Conservation (phyloP, 2,113 vertebrate species). For the Pachypanchax playfairii region DNA sequence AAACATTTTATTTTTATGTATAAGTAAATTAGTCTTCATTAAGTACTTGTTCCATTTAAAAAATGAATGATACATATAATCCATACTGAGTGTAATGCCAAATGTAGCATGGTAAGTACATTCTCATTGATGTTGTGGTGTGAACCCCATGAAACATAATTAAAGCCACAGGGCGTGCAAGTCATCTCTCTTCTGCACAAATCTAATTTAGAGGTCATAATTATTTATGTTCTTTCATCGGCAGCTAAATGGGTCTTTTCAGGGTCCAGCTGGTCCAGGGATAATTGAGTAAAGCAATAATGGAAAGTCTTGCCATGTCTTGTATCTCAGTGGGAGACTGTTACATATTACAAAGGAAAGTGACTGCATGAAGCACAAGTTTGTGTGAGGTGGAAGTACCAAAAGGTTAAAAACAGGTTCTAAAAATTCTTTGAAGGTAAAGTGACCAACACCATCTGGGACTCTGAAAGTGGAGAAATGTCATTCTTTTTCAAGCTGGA, state of each 20-base stretch:
- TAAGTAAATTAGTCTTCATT: conserved; percentile 45
- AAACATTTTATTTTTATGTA: background rate
- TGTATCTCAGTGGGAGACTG: background rate
- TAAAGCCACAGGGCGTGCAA: conserved; percentile 38
- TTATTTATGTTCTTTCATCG: conserved; percentile 29
- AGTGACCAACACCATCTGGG: too few relatives aligned
- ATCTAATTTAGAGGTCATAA: conserved; percentile 54
- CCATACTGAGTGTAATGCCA: conserved; percentile 29
- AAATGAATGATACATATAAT: conserved; percentile 43
- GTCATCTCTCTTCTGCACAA: conserved; percentile 39
- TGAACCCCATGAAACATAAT: conserved; percentile 45
- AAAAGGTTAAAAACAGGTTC: background rate
- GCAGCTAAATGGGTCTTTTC: conserved; percentile 38
- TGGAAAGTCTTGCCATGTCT: conserved; percentile 8
- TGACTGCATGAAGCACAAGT: background rate
- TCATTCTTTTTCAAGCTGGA: background rate
- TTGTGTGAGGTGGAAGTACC: background rate
- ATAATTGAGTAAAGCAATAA: conserved; percentile 17
- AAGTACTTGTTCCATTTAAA: conserved; percentile 36
- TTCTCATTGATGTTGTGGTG: conserved; percentile 18
- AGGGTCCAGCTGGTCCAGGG: conserved; percentile 10
- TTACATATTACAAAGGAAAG: conserved; percentile 1
- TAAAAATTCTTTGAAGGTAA: background rate
- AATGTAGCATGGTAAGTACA: conserved; percentile 28
- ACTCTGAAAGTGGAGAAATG: too few relatives aligned